Evolutionary conservation across 1,140 invertebrate species (phyloP), one percentile per base, ranked within the genome.

Genomic region (Trachymyrmex cornetzi): DNA sequence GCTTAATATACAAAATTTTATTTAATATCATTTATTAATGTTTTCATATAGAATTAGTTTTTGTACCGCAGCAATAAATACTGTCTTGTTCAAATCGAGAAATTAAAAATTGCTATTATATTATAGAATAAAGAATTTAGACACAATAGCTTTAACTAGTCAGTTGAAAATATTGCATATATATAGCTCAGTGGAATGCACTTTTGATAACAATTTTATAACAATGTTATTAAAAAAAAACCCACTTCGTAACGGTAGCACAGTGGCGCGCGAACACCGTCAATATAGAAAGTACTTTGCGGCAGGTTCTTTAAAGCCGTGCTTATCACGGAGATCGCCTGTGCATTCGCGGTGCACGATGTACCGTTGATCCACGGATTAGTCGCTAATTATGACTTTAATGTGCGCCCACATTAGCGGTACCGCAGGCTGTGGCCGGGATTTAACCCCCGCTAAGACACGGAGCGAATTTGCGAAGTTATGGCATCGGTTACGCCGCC

Each of bases 341-440:
- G 69, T 77, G 55, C 59, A 69, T 84, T 84, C 57, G 50, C 30
- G 74, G 63, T 48, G 74, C 63, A 75, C 61, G 50, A 27, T 61
- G 44, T 84, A 82, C 48, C 86, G 59, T 87, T 84, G 79, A 87
- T 84, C 79, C 86, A 22, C 82, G 74, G 82, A 87, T 84, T 72
- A 87, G 79, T 85, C 69, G 61, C 79, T 87, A 85, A 82, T 85
- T 75, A 82, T 87, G 79, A 87, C 69, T 87, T 87, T 84, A 87
- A 84, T 82, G 86, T 57, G 69, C 80, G 67, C 80, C 27, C 64
- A 82, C 79, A 84, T 84, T 82, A 82, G 61, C 79, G 59, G 22
- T 30, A 67, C 82, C 82, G 48, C 75, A 79, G 82, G 30, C 74
- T 85, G 74, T 48, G 59, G 63, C 59, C 30, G 48, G 82, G 82